Base-by-base conservation (phyloP, 2,888 invertebrate genomes). In the Limnephilus marmoratus region DNA sequence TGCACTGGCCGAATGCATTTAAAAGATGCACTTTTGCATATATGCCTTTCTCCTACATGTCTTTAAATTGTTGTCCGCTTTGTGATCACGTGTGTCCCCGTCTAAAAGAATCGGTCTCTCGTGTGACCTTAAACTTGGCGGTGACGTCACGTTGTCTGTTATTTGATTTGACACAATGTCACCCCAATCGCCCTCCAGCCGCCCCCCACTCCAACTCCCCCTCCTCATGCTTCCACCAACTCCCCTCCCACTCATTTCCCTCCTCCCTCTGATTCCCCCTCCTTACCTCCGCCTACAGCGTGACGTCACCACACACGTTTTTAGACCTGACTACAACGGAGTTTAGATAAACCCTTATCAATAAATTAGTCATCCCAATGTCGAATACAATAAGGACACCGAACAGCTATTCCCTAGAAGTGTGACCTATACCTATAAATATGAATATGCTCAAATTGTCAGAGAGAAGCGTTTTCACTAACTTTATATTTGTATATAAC, bases 81-180 rank as follows among this genome's bases (percentile, higher is more conserved):
- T n/a, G 24, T n/a, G 9, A 68, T 68, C 68, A 68, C 24, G 24
- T 7, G 24, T 2, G 68, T 68, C 68, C 24, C 68, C 68, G 68
- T 68, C 24, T n/a, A 68, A 68, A 68, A 68, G 68, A 68, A 68
- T 68, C 68, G 24, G 68, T 68, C 68, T 31, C 80, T 24, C 80
- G 37, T 34, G 41, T 80, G 88, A 89, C 88, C 88, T 89, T 89
- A 89, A 80, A 89, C 90, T 93, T 93, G 82, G 53, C 49, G 31
- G 90, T 93, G 93, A 93, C 93, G 93, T 93, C 92, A 92, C 45
- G 11, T 81, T 81, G 90, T 82, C 83, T 83, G 90, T 90, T 82
- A 90, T 90, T 90, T 82, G 90, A 81, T 90, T 90, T 90, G 81
- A 90, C 82, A 90, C 90, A 90, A 90, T 90, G 90, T 90, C 90